Conservation (phyloP, 2,113 vertebrate genomes). For the Triplophysa dalaica region DNA sequence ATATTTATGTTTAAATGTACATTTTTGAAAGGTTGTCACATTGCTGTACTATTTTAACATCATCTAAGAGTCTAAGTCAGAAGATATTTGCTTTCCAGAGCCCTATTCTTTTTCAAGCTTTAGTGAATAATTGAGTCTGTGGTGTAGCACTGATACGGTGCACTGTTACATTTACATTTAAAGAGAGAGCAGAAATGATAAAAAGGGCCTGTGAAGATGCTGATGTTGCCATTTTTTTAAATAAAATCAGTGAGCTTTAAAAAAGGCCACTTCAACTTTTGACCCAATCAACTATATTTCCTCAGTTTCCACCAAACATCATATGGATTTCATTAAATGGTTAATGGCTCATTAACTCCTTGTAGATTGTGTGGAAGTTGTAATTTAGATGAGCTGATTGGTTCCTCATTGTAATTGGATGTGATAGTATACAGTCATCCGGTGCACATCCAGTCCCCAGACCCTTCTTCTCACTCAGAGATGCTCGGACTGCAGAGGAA, state of each 20-base stretch:
- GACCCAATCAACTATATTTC: slow-evolving; percentile 25
- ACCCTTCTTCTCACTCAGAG: not conserved
- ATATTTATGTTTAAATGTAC: too few species aligned
- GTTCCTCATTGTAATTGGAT: slow-evolving; percentile 49
- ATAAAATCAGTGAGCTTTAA: slow-evolving; percentile 34
- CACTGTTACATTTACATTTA: not conserved
- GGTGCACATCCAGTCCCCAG: slow-evolving; percentile 32
- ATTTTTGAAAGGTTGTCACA: too few species aligned
- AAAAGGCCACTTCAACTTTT: slow-evolving; percentile 32
- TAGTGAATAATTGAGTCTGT: slow-evolving; percentile 14
- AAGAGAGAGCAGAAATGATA: not conserved
- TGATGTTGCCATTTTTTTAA: slow-evolving; percentile 38
- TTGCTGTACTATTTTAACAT: not conserved
- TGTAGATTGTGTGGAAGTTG: slow-evolving; percentile 15
- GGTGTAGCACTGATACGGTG: not conserved
- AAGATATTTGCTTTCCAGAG: slow-evolving; percentile 12
- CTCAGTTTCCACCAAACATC: slow-evolving; percentile 5
- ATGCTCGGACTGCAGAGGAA: slow-evolving; percentile 16
- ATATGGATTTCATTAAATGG: slow-evolving; percentile 51
- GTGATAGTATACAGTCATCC: slow-evolving; percentile 32
- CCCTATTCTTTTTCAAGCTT: not conserved
- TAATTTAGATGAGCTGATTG: slow-evolving; percentile 49
- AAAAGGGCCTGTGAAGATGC: not conserved
- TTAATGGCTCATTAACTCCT: slow-evolving; percentile 56
- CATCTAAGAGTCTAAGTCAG: slow-evolving; percentile 8